Evolutionary conservation across 2,113 vertebrate species (phyloP).

Genomic region (Centropristis striata): DNA sequence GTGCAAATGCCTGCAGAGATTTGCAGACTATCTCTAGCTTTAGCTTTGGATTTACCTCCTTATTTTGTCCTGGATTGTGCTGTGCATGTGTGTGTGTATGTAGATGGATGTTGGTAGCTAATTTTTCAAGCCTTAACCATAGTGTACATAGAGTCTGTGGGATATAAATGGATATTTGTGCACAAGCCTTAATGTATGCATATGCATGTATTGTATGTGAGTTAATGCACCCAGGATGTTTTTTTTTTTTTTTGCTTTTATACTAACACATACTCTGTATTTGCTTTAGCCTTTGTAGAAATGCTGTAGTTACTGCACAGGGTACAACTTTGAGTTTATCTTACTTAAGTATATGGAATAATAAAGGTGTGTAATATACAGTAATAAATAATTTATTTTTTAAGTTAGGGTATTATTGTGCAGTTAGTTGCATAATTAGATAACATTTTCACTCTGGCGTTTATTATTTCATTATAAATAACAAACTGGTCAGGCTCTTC

Average conservation of each 20-base stretch:
- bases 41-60: constrained; percentile 17
- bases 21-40: not conserved
- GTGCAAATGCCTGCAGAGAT: constrained; percentile 3
- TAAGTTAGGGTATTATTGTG: not conserved
- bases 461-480: not conserved
- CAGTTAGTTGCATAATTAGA: not conserved
- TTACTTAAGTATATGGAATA: not conserved
- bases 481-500: too few relatives aligned
- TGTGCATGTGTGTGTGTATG: not conserved
- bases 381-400: not conserved
- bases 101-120: not conserved
- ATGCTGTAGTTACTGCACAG: not conserved
- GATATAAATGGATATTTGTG: not conserved
- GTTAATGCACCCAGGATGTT: not conserved
- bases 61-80: constrained; percentile 4
- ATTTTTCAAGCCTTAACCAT: not conserved
- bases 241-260: not conserved
- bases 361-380: not conserved
- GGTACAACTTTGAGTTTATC: not conserved
- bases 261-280: not conserved
- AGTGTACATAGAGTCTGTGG: not conserved
- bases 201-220: not conserved
- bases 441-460: not conserved
- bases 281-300: not conserved
- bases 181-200: not conserved